These are phyloP conservation scores for Volucella bombylans DNA, from an alignment of 2,888 invertebrate genomes.

Conservation along the genomic window DNA sequence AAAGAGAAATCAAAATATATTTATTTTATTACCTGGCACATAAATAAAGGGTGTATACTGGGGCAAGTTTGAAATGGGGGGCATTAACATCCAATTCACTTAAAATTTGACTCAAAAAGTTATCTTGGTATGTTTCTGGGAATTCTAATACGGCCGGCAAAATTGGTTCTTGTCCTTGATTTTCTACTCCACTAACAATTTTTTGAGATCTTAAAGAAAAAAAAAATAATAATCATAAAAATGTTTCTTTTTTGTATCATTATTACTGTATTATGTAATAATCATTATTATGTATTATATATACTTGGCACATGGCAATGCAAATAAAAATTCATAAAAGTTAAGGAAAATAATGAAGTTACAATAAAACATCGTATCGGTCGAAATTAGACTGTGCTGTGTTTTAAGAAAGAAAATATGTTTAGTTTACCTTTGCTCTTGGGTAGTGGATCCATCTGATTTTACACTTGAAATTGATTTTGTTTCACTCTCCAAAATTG, in stretches of 20 bases:
- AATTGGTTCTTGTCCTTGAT: slow-evolving; percentile 92
- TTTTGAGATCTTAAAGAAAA: slow-evolving; percentile 79
- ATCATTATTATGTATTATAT: no score
- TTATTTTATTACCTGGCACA: slow-evolving; percentile 87
- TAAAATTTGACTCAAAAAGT: slow-evolving; percentile 93
- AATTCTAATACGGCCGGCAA: slow-evolving; percentile 97
- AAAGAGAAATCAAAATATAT: background rate
- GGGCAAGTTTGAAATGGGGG: slow-evolving; percentile 96
- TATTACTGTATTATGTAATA: no score
- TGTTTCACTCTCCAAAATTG: slow-evolving; percentile 95
- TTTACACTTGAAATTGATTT: slow-evolving; percentile 93
- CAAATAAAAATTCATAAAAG: slow-evolving; percentile 34
- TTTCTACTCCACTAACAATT: slow-evolving; percentile 77
- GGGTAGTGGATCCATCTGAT: slow-evolving; percentile 90
- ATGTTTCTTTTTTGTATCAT: slow-evolving; percentile 7
- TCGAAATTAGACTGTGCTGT: slow-evolving; percentile 22
- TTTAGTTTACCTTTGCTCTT: slow-evolving; percentile 87
- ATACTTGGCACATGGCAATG: slow-evolving; percentile 51
- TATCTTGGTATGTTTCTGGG: slow-evolving; percentile 96
- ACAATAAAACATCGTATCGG: slow-evolving; percentile 5
- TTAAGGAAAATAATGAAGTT: slow-evolving; percentile 12
- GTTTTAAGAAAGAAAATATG: slow-evolving; percentile 13
- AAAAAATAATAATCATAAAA: slow-evolving; percentile 17
- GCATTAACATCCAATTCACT: slow-evolving; percentile 93
- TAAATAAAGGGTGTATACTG: slow-evolving; percentile 97